Conservation (phyloP, 2,797 vertebrate genomes). For the Cossypha heuglini region DNA sequence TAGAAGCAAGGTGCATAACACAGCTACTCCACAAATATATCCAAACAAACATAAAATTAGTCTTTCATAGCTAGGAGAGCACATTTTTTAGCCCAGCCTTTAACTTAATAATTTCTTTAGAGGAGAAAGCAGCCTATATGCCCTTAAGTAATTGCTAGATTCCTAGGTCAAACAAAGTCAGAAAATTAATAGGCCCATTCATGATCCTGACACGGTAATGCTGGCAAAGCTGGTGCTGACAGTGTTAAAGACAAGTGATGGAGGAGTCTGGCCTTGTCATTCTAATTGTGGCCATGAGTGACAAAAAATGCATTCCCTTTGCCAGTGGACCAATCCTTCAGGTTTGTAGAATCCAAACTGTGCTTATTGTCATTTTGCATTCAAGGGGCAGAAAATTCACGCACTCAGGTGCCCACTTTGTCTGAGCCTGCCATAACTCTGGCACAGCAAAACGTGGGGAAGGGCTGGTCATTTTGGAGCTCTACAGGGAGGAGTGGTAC, state of each 20-base stretch:
- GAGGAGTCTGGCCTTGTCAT: conserved; percentile 67
- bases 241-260: conserved; percentile 68
- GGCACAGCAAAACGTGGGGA: not conserved
- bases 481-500: not conserved
- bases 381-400: not conserved
- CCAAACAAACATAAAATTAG: conserved; percentile 57
- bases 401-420: not conserved
- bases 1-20: not conserved
- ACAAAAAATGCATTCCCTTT: conserved; percentile 53
- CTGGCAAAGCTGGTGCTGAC: conserved; percentile 67
- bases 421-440: not conserved
- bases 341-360: conserved; percentile 16
- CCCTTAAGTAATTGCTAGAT: conserved; percentile 17
- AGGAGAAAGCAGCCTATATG: conserved; percentile 28
- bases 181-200: conserved; percentile 69
- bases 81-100: conserved; percentile 1
- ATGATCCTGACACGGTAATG: conserved; percentile 71
- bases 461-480: not conserved
- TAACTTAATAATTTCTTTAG: conserved; percentile 16
- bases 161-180: conserved; percentile 36
- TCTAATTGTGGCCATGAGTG: conserved; percentile 68
- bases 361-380: not conserved
- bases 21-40: not conserved
- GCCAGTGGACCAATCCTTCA: conserved; percentile 18
- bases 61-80: conserved; percentile 1